These are phyloP conservation scores for Crotalus viridis DNA, from an alignment of 2,113 vertebrate genomes.

Conservation along the genomic window DNA sequence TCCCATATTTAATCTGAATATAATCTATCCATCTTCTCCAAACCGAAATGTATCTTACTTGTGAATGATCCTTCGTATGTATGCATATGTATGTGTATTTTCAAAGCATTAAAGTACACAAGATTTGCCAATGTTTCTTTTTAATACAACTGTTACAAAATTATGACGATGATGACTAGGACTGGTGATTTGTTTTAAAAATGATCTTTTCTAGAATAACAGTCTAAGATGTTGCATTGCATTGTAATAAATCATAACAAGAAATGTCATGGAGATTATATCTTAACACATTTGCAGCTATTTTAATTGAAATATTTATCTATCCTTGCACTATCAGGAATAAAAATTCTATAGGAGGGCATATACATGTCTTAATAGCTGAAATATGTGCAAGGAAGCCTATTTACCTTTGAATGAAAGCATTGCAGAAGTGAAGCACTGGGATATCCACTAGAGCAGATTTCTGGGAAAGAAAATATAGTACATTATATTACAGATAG, in stretches of 20 bases:
- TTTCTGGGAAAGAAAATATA: slow-evolving; percentile 75
- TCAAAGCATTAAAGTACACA: background rate
- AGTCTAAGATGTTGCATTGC: background rate
- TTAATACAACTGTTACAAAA: background rate
- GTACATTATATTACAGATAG: background rate
- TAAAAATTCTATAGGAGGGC: background rate
- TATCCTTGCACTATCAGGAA: background rate
- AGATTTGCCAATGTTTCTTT: background rate
- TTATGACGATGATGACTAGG: background rate
- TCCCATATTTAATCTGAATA: too few species aligned
- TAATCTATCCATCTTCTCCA: too few species aligned
- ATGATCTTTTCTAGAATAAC: background rate
- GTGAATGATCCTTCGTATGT: too few species aligned
- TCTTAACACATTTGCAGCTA: background rate
- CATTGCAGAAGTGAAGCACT: slow-evolving; percentile 86
- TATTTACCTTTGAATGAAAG: slow-evolving; percentile 86
- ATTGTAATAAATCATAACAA: background rate
- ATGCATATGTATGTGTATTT: background rate
- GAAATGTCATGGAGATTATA: background rate
- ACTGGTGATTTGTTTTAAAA: background rate
- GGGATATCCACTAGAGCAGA: slow-evolving; percentile 86
- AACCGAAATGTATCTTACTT: too few species aligned
- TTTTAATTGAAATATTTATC: background rate
- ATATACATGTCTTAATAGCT: background rate
- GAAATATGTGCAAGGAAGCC: rapidly evolving